These are phyloP conservation scores for Taurulus bubalis DNA, from an alignment of 2,113 vertebrate genomes.

Conservation along the genomic window DNA sequence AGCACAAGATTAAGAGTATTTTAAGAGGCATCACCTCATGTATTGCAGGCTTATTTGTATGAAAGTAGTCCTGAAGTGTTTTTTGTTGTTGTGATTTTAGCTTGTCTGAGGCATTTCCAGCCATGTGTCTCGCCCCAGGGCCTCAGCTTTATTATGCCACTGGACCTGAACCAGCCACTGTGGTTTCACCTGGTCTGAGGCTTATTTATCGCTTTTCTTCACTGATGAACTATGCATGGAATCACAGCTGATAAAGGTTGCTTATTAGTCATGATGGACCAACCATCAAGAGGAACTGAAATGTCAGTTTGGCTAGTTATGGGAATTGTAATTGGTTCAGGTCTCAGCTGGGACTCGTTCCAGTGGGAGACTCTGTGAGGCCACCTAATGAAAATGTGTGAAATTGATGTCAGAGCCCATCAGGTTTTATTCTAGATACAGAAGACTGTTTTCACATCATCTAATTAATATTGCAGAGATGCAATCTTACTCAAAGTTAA, in stretches of 20 bases:
- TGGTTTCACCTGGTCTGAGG: conserved; percentile 39
- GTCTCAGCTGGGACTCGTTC: conserved; percentile 54
- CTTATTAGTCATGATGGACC: conserved; percentile 12
- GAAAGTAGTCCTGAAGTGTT: not conserved
- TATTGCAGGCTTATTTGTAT: conserved; percentile 29
- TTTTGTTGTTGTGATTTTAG: not conserved
- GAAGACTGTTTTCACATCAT: conserved; percentile 13
- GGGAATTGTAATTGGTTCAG: conserved; percentile 68
- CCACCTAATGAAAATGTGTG: conserved; percentile 30
- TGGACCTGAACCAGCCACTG: conserved; percentile 24
- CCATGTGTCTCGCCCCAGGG: conserved; percentile 1
- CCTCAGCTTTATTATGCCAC: not conserved
- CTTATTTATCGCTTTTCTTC: conserved; percentile 25
- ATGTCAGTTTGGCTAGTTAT: conserved; percentile 39
- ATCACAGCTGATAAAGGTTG: conserved; percentile 24
- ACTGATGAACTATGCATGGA: not conserved
- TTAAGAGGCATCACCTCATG: conserved; percentile 15
- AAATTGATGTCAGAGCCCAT: conserved; percentile 47
- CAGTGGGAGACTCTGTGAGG: conserved; percentile 36
- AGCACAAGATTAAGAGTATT: not conserved
- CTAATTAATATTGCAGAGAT: conserved; percentile 8
- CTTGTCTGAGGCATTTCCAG: too few species aligned
- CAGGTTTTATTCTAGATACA: conserved; percentile 32
- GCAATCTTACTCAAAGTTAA: not conserved
- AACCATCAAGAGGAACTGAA: conserved; percentile 28